Conservation (phyloP, 2,888 invertebrate species). For the Drosophila meridiana region DNA sequence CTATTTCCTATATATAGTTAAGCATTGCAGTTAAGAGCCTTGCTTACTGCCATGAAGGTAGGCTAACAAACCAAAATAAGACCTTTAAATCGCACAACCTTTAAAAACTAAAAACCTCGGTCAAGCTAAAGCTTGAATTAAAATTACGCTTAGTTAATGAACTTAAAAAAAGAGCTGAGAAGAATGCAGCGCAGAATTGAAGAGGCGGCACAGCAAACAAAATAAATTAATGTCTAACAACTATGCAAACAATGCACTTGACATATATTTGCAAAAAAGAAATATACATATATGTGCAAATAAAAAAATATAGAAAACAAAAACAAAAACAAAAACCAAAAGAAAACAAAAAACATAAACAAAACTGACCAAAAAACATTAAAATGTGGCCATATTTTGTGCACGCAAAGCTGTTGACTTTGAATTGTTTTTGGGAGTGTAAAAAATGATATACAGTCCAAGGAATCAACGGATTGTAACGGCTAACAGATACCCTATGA, state of each 20-base stretch:
- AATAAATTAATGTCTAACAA: conserved; percentile 24
- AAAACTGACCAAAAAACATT: conserved; percentile 53
- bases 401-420: conserved; percentile 72
- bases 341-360: conserved; percentile 2
- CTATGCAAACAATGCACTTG: conserved; percentile 57
- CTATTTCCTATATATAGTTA: neutral
- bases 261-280: conserved; percentile 55
- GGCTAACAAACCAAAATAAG: neutral
- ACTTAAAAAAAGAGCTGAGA: neutral
- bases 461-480: neutral
- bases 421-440: conserved; percentile 51
- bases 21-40: too few species aligned
- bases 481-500: conserved; percentile 28
- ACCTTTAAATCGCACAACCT: conserved; percentile 7
- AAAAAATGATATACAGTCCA: conserved; percentile 26
- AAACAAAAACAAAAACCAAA: neutral
- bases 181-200: conserved; percentile 26
- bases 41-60: neutral
- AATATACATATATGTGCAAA: conserved; percentile 3
- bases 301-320: neutral
- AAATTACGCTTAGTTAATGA: conserved; percentile 21
- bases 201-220: conserved; percentile 32
- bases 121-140: conserved; percentile 1
- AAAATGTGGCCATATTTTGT: conserved; percentile 61
- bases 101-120: conserved; percentile 12